Evolutionary conservation across 2,113 vertebrate species (phyloP), one percentile per base, ranked within the genome.

Genomic region (Catagonus wagneri): DNA sequence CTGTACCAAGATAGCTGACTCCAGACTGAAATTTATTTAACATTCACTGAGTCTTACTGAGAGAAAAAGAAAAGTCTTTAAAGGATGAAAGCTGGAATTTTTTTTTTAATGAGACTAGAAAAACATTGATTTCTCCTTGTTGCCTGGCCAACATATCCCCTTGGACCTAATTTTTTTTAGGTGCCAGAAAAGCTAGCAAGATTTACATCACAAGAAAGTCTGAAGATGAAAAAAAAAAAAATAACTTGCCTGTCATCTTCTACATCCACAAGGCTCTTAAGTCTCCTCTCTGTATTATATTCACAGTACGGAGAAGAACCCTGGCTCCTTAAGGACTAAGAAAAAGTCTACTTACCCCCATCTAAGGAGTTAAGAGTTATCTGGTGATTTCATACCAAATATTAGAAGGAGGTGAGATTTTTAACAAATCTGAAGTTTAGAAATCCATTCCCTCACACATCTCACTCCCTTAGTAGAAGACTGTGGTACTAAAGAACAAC

Each of bases 1-100:
- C 50, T 85, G 11, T 32, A 27, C 60, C 86, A 80, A 44, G 22
- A 63, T 63, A 50, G 65, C 39, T 66, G 61, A 19, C 34, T 81
- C 32, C 22, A 90, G 3, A 78, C 36, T 95, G 94, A 97, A 92
- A 98, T 94, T 23, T 34, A 78, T 32, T 71, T 75, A 66, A 52
- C 79, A 76, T 54, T 83, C 23, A 61, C 0, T 58, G 56, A 36
- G 14, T 44, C 83, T 89, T 71, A 78, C 0, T 52, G 32, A 54
- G n/a, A 81, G 83, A 87, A 69, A 81, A 76, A 84, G 29, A 54
- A n/a, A 89, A 86, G 56, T 72, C 60, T 61, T 84, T 25, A 95
- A 84, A 63, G n/a, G 11, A 65, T 20, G 10, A 68, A 93, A 76
- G 32, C 16, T 66, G 29, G 50, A 76, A 61, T 83, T 94, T 93